These are phyloP conservation scores for Diaphora mendica DNA, from an alignment of 2,888 invertebrate species.

Conservation along the genomic window DNA sequence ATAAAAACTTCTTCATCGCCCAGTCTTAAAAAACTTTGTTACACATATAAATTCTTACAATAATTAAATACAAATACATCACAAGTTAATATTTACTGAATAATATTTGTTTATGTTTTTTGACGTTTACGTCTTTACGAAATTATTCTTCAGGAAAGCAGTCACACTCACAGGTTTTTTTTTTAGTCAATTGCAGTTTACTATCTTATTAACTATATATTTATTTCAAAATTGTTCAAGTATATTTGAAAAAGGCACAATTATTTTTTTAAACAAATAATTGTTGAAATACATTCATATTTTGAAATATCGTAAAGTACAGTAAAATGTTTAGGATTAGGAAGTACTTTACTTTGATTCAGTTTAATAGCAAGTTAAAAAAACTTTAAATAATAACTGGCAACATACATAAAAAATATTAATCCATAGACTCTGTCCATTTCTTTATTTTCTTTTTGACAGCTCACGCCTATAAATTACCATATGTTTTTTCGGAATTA, in stretches of 20 bases:
- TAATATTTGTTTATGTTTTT: conserved; percentile 9
- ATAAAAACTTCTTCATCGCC: conserved; percentile 79
- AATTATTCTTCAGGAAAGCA: conserved; percentile 5
- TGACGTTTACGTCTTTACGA: background rate
- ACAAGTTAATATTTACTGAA: background rate
- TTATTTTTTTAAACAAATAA: background rate
- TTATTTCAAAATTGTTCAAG: background rate
- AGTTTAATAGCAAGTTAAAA: background rate
- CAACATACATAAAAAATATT: too few species aligned
- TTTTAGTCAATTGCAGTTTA: background rate
- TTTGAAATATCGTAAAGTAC: background rate
- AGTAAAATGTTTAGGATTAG: background rate
- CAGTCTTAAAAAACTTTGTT: background rate
- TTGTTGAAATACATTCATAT: background rate
- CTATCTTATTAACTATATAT: too few species aligned
- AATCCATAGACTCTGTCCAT: too few species aligned
- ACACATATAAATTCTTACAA: conserved; percentile 3
- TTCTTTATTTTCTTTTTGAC: too few species aligned
- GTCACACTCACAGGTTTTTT: too few species aligned
- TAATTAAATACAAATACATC: background rate
- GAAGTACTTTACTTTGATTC: background rate
- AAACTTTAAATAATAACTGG: background rate
- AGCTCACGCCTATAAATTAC: too few species aligned
- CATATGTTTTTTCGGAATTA: too few species aligned
- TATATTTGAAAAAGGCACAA: background rate